A percentile compares a stretch with the other conserved stretches of the same genome.
These are phyloP conservation scores for Drosophila lutescens DNA, from an alignment of 2,888 invertebrate species.

Conservation along the genomic window DNA sequence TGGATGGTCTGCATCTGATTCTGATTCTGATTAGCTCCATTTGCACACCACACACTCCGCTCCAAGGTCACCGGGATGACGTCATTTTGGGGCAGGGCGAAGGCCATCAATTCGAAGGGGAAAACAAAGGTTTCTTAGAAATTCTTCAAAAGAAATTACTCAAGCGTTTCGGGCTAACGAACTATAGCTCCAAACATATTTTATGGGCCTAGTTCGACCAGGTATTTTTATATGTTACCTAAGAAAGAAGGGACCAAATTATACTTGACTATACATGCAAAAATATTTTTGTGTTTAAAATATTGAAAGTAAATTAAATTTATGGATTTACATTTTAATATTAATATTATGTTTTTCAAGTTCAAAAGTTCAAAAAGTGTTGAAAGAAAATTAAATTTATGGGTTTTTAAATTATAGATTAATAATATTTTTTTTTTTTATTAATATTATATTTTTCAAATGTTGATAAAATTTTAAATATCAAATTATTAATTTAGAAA, in stretches of 20 bases:
- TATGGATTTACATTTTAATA: too few relatives aligned
- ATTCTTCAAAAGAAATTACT: background rate
- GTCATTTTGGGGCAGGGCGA: constrained; percentile 34
- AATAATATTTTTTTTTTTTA: too few relatives aligned
- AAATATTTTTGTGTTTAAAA: background rate
- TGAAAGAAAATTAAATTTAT: too few relatives aligned
- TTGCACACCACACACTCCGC: constrained; percentile 29
- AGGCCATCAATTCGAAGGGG: constrained; percentile 1
- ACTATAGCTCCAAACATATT: background rate
- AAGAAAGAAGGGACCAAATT: background rate
- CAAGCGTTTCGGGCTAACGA: background rate
- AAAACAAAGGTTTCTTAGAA: constrained; percentile 24
- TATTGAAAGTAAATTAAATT: too few relatives aligned
- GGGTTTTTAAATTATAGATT: too few relatives aligned
- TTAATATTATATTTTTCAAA: too few relatives aligned
- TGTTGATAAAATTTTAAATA: too few relatives aligned
- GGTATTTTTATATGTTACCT: background rate
- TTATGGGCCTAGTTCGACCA: background rate
- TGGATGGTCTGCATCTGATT: background rate
- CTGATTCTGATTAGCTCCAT: constrained; percentile 35
- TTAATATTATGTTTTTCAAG: too few relatives aligned
- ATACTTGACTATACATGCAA: background rate
- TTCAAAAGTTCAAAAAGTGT: too few relatives aligned
- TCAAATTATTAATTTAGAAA: too few relatives aligned
- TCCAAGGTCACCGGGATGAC: constrained; percentile 49